phyloP scores from a whole-genome alignment of 2,113 vertebrate species.

The Callocephalon fimbriatum region DNA sequence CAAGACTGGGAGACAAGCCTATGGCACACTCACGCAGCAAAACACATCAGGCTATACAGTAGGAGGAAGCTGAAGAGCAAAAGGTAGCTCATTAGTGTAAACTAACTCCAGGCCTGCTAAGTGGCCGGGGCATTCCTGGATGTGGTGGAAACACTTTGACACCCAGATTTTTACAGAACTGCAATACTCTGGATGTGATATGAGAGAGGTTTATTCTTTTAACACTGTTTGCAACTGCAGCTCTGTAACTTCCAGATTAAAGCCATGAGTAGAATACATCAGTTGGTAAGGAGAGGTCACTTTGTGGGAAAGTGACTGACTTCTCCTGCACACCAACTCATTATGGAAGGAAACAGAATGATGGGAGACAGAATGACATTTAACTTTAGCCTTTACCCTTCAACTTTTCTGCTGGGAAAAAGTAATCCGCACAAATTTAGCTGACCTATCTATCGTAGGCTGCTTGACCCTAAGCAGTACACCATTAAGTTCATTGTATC shows the following conservation, averaged over 20 bases:
- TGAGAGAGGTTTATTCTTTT: not conserved
- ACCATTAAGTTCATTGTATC: constrained; percentile 14
- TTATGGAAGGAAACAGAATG: not conserved
- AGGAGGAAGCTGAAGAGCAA: constrained; percentile 85
- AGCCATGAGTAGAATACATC: not conserved
- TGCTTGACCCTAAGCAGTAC: not conserved
- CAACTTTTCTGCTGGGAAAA: not conserved
- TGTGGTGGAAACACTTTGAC: constrained; percentile 52
- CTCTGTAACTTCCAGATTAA: not conserved
- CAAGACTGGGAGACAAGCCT: constrained; percentile 82
- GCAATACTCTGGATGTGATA: not conserved
- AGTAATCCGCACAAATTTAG: not conserved
- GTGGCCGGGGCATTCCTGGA: constrained; percentile 56
- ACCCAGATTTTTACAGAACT: constrained; percentile 19
- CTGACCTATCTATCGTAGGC: not conserved
- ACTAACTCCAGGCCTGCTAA: constrained; percentile 66
- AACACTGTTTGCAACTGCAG: not conserved
- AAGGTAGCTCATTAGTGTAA: constrained; percentile 85
- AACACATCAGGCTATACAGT: constrained; percentile 85
- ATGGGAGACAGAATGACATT: not conserved
- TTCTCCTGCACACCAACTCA: not conserved
- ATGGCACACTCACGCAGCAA: constrained; percentile 83
- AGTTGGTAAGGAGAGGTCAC: not conserved
- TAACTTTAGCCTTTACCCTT: not conserved
- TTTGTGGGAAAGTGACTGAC: not conserved